Percentiles rank a stretch among this genome's conserved stretches.
These are phyloP conservation scores for Gasterosteus aculeatus DNA, from an alignment of 2,113 vertebrate species.

Conservation along the genomic window DNA sequence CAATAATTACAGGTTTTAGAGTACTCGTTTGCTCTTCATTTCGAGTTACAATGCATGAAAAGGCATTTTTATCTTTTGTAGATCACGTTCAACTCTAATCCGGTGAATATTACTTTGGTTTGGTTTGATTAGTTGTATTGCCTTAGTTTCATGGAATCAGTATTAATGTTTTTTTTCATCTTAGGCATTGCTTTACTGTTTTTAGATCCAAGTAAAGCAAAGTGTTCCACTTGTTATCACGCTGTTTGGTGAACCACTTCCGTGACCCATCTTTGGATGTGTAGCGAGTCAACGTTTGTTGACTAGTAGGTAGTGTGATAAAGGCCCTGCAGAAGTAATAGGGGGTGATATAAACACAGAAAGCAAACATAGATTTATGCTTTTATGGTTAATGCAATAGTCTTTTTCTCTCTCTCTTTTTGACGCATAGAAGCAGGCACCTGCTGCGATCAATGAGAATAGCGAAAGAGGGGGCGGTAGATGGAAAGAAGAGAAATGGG, in stretches of 20 bases:
- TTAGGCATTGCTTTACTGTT: not conserved
- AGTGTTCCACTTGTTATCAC: not conserved
- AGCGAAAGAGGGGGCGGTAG: not conserved
- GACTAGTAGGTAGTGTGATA: slow-evolving; percentile 15
- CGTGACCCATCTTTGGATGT: slow-evolving; percentile 3
- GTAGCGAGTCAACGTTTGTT: not conserved
- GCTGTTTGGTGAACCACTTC: slow-evolving; percentile 8
- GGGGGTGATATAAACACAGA: slow-evolving; percentile 28
- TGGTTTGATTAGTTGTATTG: not conserved
- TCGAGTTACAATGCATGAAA: not conserved
- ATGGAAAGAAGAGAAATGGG: slow-evolving; percentile 31
- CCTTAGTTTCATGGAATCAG: not conserved
- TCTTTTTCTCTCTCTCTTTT: slow-evolving; percentile 18
- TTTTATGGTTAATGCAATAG: slow-evolving; percentile 57
- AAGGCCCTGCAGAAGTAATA: slow-evolving; percentile 4
- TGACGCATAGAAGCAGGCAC: slow-evolving; percentile 22
- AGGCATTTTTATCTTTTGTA: not conserved
- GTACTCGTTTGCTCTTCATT: not conserved
- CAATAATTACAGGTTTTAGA: not conserved
- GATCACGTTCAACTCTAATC: not conserved
- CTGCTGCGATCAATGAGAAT: slow-evolving; percentile 48
- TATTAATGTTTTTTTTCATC: not conserved
- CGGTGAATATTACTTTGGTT: not conserved
- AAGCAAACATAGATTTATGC: slow-evolving; percentile 28
- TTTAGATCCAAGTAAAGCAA: not conserved